phyloP scores from a whole-genome alignment of 2,888 invertebrate species.

The Sinhomidia bicolor region DNA sequence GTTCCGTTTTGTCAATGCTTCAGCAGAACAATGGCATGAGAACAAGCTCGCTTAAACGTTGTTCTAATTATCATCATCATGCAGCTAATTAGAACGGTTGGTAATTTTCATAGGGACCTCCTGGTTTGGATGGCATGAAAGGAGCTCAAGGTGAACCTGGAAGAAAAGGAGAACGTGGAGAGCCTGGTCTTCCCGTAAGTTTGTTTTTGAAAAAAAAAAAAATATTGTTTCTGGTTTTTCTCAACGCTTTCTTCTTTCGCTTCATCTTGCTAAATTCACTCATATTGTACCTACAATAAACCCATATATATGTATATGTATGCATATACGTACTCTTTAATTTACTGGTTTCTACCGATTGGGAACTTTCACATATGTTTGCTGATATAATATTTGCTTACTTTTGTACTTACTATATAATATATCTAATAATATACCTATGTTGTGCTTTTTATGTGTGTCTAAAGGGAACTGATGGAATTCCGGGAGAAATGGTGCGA shows the following conservation, averaged over 20 bases:
- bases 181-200: conserved; percentile 96
- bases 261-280: background rate
- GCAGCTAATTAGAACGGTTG: background rate
- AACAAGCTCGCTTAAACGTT: conserved; percentile 9
- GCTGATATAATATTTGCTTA: background rate
- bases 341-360: background rate
- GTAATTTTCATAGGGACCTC: conserved; percentile 87
- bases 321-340: background rate
- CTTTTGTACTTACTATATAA: conserved; percentile 28
- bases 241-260: background rate
- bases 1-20: conserved; percentile 1
- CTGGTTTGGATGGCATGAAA: conserved; percentile 98
- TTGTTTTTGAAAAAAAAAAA: conserved; percentile 6
- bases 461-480: conserved; percentile 94
- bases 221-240: background rate
- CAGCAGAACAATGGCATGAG: background rate
- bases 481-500: conserved; percentile 93
- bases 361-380: conserved; percentile 11
- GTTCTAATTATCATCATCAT: background rate
- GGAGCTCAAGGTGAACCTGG: conserved; percentile 97
- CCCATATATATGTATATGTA: background rate
- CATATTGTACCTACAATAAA: background rate
- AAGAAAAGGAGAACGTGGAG: conserved; percentile 92
- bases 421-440: no score
- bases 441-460: conserved; percentile 57